These are phyloP conservation scores for Triplophysa siluroides DNA, from an alignment of 2,113 vertebrate genomes.

Conservation along the genomic window DNA sequence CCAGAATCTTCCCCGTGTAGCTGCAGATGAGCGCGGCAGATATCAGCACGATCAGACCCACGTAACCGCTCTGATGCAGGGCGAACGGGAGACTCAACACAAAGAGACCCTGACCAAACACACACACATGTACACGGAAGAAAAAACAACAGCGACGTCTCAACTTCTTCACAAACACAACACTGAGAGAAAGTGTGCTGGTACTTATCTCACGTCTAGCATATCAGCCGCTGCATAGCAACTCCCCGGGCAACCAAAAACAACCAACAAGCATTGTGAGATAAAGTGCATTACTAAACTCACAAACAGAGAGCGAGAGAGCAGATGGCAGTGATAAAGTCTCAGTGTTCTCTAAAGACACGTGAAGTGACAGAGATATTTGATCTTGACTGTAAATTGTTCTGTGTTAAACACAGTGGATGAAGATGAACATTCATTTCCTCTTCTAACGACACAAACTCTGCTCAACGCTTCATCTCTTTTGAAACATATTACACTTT, in stretches of 20 bases:
- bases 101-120: conserved; percentile 75
- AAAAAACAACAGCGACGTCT: too few species aligned
- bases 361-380: conserved; percentile 32
- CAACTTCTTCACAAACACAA: too few species aligned
- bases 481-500: too few species aligned
- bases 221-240: too few species aligned
- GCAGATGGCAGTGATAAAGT: conserved; percentile 34
- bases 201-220: too few species aligned
- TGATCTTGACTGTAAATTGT: conserved; percentile 20
- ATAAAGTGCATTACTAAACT: too few species aligned
- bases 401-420: conserved; percentile 32
- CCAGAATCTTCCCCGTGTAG: conserved; percentile 80
- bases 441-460: not conserved
- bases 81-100: conserved; percentile 77
- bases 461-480: too few species aligned
- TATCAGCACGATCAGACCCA: conserved; percentile 74
- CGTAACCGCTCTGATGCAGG: conserved; percentile 76
- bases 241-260: too few species aligned
- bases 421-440: conserved; percentile 30
- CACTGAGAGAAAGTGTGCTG: too few species aligned
- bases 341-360: conserved; percentile 20
- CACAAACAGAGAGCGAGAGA: too few species aligned
- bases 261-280: too few species aligned
- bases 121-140: not conserved
- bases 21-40: conserved; percentile 75